Evolutionary conservation across 2,113 vertebrate species (phyloP).

Genomic region (Orcinus orca): DNA sequence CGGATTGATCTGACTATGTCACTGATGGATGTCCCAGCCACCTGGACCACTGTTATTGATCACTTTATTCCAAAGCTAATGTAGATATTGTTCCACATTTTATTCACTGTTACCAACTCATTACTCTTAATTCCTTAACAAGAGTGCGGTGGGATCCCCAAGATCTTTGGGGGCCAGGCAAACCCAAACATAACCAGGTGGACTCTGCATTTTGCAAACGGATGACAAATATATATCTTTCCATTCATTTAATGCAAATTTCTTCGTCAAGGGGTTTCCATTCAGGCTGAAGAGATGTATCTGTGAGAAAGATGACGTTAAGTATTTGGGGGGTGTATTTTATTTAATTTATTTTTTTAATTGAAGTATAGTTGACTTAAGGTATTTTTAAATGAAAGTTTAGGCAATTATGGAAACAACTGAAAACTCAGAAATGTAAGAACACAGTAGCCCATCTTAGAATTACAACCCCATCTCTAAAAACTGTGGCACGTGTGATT

Average conservation of each 20-base stretch:
- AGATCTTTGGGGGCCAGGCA: background rate
- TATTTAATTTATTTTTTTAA: too few relatives aligned
- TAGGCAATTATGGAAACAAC: background rate
- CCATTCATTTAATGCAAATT: background rate
- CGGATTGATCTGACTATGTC: too few relatives aligned
- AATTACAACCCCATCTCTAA: background rate
- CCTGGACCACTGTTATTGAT: background rate
- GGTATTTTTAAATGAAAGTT: background rate
- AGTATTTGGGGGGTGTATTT: background rate
- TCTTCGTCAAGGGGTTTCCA: background rate
- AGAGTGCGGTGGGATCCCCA: background rate
- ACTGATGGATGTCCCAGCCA: rapidly evolving
- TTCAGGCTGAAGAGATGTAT: background rate
- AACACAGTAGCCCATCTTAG: background rate
- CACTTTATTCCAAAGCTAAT: background rate
- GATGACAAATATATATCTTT: background rate
- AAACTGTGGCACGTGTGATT: background rate
- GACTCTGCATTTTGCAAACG: background rate
- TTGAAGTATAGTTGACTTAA: background rate
- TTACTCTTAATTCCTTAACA: background rate
- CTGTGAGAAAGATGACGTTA: background rate
- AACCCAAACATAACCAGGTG: rapidly evolving
- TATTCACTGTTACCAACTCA: background rate
- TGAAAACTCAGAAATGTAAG: background rate
- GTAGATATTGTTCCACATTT: too few relatives aligned